These are phyloP conservation scores for Sinocyclocheilus anophthalmus DNA, from an alignment of 2,113 vertebrate genomes.

Conservation along the genomic window DNA sequence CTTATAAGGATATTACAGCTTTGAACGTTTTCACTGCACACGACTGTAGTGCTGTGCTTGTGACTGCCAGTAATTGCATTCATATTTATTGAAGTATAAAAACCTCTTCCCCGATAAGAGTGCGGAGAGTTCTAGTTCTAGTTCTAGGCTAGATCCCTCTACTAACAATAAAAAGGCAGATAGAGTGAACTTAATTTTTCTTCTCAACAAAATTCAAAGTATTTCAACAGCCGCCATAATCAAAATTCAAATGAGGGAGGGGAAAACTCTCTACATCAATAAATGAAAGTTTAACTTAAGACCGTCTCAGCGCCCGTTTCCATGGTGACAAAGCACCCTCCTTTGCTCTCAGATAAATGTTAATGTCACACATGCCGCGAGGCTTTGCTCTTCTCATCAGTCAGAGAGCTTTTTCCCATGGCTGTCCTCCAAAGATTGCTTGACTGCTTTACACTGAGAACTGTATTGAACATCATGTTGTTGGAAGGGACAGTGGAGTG, in stretches of 20 bases:
- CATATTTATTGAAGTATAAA: constrained; percentile 48
- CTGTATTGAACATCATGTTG: not conserved
- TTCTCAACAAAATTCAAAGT: constrained; percentile 38
- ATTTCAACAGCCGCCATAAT: constrained; percentile 44
- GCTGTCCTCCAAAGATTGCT: constrained; percentile 37
- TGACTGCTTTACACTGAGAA: constrained; percentile 9
- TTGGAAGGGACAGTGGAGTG: not conserved
- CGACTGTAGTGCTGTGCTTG: not conserved
- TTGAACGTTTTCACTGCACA: constrained; percentile 6
- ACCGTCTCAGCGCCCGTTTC: constrained; percentile 46
- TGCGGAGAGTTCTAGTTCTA: not conserved
- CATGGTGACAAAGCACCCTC: constrained; percentile 51
- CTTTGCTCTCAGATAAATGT: constrained; percentile 41
- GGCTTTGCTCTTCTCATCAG: constrained; percentile 43
- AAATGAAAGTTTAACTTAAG: constrained; percentile 55
- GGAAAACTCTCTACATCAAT: constrained; percentile 39
- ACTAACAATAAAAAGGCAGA: constrained; percentile 41
- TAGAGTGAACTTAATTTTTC: constrained; percentile 34
- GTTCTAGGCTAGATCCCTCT: not conserved
- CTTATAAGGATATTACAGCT: constrained; percentile 9
- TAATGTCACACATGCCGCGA: constrained; percentile 39
- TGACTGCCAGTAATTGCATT: constrained; percentile 39
- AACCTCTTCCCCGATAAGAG: constrained; percentile 41
- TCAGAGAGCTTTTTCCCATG: constrained; percentile 28
- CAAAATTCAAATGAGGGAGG: constrained; percentile 55